phyloP scores from a whole-genome alignment of 1,140 invertebrate species.

The Nasonia giraulti region DNA sequence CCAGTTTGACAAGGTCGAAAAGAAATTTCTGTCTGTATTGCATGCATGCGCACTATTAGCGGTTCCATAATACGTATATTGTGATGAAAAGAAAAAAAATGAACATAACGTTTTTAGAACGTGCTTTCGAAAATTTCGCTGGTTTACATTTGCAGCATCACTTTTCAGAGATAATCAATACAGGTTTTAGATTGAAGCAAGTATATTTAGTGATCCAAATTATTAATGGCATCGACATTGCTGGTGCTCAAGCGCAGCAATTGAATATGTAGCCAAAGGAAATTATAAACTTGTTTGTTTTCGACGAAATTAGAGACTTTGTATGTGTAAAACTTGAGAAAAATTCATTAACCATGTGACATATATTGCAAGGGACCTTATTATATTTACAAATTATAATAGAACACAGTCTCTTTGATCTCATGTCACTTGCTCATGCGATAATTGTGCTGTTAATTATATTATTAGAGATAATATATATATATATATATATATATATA shows the following conservation, averaged over 20 bases:
- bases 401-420: constrained; percentile 33
- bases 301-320: constrained; percentile 32
- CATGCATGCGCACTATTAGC: constrained; percentile 41
- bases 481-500: not conserved
- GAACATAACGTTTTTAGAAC: constrained; percentile 13
- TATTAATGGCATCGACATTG: not conserved
- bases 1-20: not conserved
- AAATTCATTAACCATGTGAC: constrained; percentile 37
- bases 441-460: constrained; percentile 44
- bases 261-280: constrained; percentile 34
- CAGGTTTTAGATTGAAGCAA: constrained; percentile 26
- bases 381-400: constrained; percentile 48
- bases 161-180: not conserved
- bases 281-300: constrained; percentile 25
- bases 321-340: constrained; percentile 26
- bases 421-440: constrained; percentile 39
- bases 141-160: constrained; percentile 7
- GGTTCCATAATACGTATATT: constrained; percentile 1
- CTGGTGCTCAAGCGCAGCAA: constrained; percentile 12
- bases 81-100: constrained; percentile 28
- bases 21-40: constrained; percentile 28
- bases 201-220: constrained; percentile 3
- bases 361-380: constrained; percentile 38
- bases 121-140: constrained; percentile 31
- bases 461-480: constrained; percentile 34